These are phyloP conservation scores for Phataginus tricuspis DNA, from an alignment of 2,797 vertebrate genomes.

Conservation along the genomic window DNA sequence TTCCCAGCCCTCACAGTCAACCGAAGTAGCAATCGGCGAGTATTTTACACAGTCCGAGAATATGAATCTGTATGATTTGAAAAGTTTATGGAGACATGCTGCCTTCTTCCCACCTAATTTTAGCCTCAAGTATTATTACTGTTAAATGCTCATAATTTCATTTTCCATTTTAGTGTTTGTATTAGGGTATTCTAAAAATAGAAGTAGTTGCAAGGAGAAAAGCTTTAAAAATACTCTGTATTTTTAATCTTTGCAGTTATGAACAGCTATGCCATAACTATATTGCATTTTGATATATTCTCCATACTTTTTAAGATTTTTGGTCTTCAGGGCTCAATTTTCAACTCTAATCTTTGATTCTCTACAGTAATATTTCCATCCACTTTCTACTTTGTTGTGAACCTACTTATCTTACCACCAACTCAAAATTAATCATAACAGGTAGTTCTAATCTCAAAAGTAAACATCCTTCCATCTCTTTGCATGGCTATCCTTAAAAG, in stretches of 20 bases:
- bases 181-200: not conserved
- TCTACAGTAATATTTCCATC: slow-evolving; percentile 47
- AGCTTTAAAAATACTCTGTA: not conserved
- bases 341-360: slow-evolving; percentile 13
- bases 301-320: slow-evolving; percentile 54
- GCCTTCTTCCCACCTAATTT: not conserved
- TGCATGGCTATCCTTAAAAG: slow-evolving; percentile 39
- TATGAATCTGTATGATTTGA: not conserved
- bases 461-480: slow-evolving; percentile 71
- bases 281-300: not conserved
- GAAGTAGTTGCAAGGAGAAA: not conserved
- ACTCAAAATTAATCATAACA: slow-evolving; percentile 66
- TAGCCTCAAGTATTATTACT: not conserved
- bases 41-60: not conserved
- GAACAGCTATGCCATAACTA: not conserved
- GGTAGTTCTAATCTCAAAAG: slow-evolving; percentile 67
- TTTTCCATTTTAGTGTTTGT: slow-evolving; percentile 9
- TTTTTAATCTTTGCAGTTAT: not conserved
- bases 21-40: not conserved
- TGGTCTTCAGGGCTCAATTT: slow-evolving; percentile 47
- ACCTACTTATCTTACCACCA: slow-evolving; percentile 63
- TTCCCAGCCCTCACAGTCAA: not conserved
- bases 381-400: slow-evolving; percentile 63
- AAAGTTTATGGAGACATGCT: not conserved
- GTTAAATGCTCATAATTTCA: not conserved